phyloP scores from a whole-genome alignment of 2,888 invertebrate genomes.

The Orthonychiurus folsomi region DNA sequence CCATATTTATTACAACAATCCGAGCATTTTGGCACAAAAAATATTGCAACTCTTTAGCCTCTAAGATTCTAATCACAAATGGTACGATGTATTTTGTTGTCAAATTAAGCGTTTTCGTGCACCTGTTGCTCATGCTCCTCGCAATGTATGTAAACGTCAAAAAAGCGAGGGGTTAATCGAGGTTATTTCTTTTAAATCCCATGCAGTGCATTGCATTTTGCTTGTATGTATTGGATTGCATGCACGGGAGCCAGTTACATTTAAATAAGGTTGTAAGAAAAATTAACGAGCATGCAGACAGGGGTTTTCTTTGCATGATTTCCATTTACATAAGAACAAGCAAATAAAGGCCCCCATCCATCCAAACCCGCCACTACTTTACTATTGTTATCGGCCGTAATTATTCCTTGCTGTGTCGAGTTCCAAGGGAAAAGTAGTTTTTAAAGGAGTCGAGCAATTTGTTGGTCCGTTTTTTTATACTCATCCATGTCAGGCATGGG shows the following conservation, averaged over 20 bases:
- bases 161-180: conserved; percentile 1
- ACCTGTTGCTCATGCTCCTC: not conserved
- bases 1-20: no score
- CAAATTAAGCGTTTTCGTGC: not conserved
- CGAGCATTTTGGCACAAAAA: no score
- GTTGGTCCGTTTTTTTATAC: conserved; percentile 17
- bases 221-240: no score
- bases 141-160: no score
- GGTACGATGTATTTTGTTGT: not conserved
- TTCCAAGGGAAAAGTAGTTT: not conserved
- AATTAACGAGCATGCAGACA: conserved; percentile 1
- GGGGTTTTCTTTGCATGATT: not conserved
- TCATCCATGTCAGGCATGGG: no score
- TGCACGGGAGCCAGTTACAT: no score
- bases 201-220: not conserved
- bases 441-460: conserved; percentile 24
- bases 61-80: not conserved
- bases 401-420: conserved; percentile 21
- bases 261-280: not conserved
- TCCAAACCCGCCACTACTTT: no score
- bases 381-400: conserved; percentile 22
- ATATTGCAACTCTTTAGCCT: no score
- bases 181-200: not conserved
- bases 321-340: not conserved
- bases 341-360: no score